phyloP scores from a whole-genome alignment of 1,140 invertebrate genomes.

The Drosophila takahashii region DNA sequence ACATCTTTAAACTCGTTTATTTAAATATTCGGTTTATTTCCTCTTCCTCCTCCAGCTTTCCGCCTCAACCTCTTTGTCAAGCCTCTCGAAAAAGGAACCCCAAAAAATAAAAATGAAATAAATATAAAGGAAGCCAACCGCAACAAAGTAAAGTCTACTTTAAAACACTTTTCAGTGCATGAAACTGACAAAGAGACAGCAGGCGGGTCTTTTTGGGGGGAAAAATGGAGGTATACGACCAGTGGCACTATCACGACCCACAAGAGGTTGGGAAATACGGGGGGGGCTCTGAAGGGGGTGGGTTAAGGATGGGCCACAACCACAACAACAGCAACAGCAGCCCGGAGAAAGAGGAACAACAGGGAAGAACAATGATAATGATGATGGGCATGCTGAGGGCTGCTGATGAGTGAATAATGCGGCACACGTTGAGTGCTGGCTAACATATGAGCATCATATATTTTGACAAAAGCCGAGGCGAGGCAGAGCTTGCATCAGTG shows the following conservation, averaged over 20 bases:
- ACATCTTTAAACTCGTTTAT: constrained; percentile 39
- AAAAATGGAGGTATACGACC: constrained; percentile 1
- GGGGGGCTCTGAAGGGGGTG: background rate
- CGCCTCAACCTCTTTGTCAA: constrained; percentile 33
- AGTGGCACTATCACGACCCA: constrained; percentile 43
- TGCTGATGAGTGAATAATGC: constrained; percentile 76
- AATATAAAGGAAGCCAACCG: constrained; percentile 64
- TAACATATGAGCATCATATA: constrained; percentile 76
- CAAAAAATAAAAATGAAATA: constrained; percentile 36
- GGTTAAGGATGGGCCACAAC: constrained; percentile 1
- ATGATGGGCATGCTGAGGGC: constrained; percentile 71
- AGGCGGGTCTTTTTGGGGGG: constrained; percentile 11
- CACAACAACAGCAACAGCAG: constrained; percentile 20
- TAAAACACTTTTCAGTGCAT: constrained; percentile 67
- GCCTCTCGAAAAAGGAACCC: constrained; percentile 37
- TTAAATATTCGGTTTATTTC: constrained; percentile 40
- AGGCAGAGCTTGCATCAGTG: constrained; percentile 8
- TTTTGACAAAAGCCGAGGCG: constrained; percentile 63
- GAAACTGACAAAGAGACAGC: constrained; percentile 64
- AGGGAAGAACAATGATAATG: constrained; percentile 70
- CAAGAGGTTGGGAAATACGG: background rate
- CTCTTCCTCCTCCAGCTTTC: background rate
- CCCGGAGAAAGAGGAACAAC: constrained; percentile 30
- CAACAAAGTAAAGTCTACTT: constrained; percentile 71
- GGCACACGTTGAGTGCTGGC: constrained; percentile 73